phyloP scores from a whole-genome alignment of 1,140 invertebrate genomes.

The Bradynema listronoti region DNA sequence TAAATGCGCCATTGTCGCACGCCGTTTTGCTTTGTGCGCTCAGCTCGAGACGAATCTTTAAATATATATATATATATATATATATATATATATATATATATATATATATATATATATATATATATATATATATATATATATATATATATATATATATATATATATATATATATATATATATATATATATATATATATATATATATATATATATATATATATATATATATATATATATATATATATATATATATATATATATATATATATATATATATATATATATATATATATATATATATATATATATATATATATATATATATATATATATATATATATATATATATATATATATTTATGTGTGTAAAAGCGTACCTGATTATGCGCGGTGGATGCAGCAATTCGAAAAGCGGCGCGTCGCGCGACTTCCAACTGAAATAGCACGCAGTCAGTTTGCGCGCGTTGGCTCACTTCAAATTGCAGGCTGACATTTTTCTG shows the following conservation, averaged over 20 bases:
- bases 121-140: not conserved
- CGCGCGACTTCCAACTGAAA: constrained; percentile 4
- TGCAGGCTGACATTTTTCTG: constrained; percentile 22
- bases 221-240: not conserved
- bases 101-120: not conserved
- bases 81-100: not conserved
- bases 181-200: not conserved
- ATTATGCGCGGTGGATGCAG: constrained; percentile 28
- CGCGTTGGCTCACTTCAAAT: constrained; percentile 17
- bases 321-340: not conserved
- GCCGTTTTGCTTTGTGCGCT: constrained; percentile 16
- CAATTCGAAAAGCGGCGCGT: constrained; percentile 12
- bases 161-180: not conserved
- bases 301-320: not conserved
- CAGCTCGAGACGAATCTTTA: constrained; percentile 12
- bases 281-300: not conserved
- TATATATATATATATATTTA: not conserved
- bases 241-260: not conserved
- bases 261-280: not conserved
- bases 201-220: not conserved
- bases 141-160: not conserved
- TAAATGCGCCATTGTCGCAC: no score
- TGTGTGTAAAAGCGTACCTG: constrained; percentile 1
- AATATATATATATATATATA: not conserved
- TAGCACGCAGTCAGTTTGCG: constrained; percentile 15